Conservation (phyloP, 2,797 vertebrate species). For the Tokudaia muenninki region DNA sequence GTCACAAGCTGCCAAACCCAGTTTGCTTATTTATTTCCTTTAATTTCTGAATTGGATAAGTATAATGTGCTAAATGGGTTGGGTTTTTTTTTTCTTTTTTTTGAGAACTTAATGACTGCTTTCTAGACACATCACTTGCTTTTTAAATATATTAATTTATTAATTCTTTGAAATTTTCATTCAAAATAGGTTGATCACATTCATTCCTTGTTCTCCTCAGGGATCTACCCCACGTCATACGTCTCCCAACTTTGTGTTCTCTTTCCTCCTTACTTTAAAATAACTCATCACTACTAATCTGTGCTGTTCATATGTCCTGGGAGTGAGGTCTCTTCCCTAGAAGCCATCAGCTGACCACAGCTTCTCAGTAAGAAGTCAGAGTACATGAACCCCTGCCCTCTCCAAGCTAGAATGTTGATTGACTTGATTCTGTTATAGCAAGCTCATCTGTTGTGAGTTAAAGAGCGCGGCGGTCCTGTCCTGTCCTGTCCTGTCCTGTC, state of each 20-base stretch:
- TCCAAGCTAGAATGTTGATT: neutral
- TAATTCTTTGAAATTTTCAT: neutral
- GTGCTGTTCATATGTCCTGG: neutral
- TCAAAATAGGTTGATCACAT: neutral
- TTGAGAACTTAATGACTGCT: neutral
- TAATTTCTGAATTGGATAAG: conserved; percentile 30
- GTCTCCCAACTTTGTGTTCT: neutral
- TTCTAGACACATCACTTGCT: neutral
- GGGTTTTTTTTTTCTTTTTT: accelerated
- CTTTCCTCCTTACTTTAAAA: neutral
- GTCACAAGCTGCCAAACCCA: accelerated
- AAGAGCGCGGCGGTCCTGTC: neutral
- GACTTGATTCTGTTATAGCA: neutral
- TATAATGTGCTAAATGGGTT: neutral
- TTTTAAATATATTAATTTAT: neutral
- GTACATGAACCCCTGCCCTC: neutral
- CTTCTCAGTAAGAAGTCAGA: neutral
- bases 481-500: too few species aligned
- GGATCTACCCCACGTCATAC: neutral
- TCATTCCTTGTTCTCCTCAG: neutral
- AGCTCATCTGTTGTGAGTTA: neutral
- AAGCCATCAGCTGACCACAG: neutral
- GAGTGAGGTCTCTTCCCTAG: too few species aligned
- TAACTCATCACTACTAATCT: neutral
- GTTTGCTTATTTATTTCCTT: neutral